Evolutionary conservation across 2,113 vertebrate species (phyloP).

Genomic region (Uria aalge): DNA sequence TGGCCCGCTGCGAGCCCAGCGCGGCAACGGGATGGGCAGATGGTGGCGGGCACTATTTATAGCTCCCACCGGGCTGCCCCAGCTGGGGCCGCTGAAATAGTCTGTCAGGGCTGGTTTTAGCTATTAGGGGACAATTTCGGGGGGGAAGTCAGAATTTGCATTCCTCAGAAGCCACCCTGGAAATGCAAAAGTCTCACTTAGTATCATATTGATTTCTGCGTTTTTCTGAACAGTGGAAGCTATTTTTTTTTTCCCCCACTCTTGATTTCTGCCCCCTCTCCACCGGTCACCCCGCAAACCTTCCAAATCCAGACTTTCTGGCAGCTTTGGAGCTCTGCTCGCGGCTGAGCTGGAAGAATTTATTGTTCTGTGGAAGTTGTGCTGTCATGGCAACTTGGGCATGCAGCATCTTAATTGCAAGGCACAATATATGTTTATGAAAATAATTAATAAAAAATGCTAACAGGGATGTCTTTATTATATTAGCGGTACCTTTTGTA

Average conservation of each 20-base stretch:
- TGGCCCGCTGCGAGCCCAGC: slow-evolving; percentile 34
- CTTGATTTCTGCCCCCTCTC: not conserved
- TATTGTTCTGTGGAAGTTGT: slow-evolving; percentile 53
- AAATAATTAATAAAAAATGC: slow-evolving; percentile 46
- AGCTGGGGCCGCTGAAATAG: slow-evolving; percentile 51
- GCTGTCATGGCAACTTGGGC: slow-evolving; percentile 70
- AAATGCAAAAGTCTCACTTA: not conserved
- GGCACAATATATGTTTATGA: slow-evolving; percentile 51
- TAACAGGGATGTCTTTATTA: not conserved
- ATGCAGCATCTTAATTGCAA: slow-evolving; percentile 67
- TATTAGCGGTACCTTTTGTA: not conserved
- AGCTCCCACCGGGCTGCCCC: slow-evolving; percentile 60
- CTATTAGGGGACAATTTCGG: slow-evolving; percentile 9
- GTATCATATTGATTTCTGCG: not conserved
- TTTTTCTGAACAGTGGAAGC: not conserved
- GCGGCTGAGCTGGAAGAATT: slow-evolving; percentile 40
- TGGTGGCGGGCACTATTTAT: slow-evolving; percentile 78
- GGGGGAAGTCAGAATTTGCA: not conserved
- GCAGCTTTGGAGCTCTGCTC: not conserved
- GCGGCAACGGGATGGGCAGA: slow-evolving; percentile 48
- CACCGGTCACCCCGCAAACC: not conserved
- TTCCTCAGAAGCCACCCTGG: not conserved
- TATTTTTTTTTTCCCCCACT: not conserved
- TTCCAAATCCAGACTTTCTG: not conserved
- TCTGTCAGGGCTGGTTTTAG: slow-evolving; percentile 37